phyloP scores from a whole-genome alignment of 2,888 invertebrate genomes.

The Macrophya alboannulata region DNA sequence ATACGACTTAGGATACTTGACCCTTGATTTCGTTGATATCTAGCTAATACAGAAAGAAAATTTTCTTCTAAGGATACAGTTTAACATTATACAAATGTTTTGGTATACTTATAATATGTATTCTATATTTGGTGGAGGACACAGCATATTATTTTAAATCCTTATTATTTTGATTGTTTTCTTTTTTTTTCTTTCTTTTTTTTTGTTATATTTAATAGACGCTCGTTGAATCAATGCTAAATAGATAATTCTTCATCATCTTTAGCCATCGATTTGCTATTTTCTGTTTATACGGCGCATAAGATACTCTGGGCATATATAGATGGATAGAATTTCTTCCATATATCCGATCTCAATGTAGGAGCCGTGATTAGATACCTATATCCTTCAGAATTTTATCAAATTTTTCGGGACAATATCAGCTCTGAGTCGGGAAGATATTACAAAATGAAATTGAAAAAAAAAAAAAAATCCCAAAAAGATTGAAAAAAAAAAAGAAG shows the following conservation, averaged over 20 bases:
- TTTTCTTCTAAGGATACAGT: conserved; percentile 54
- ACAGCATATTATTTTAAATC: conserved; percentile 62
- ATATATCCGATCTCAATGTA: conserved; percentile 18
- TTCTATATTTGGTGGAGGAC: conserved; percentile 68
- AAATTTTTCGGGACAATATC: not conserved
- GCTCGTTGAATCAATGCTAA: conserved; percentile 25
- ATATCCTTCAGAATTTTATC: conserved; percentile 3
- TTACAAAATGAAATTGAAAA: not conserved
- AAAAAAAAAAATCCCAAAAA: not conserved
- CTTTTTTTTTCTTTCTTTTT: not conserved
- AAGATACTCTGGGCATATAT: not conserved
- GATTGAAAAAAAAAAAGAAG: not conserved
- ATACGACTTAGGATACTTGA: conserved; percentile 25
- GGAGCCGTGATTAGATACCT: not conserved
- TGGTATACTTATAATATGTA: conserved; percentile 54
- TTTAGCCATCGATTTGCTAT: not conserved
- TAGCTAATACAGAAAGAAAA: not conserved
- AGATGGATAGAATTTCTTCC: conserved; percentile 1
- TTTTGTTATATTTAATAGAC: conserved; percentile 21
- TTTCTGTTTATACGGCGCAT: conserved; percentile 22
- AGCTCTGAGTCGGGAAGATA: not conserved
- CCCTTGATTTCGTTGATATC: not conserved
- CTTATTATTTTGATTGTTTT: not conserved
- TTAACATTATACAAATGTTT: conserved; percentile 38
- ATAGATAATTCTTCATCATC: conserved; percentile 33